These are phyloP conservation scores for Litoditis marina DNA, from an alignment of 2,888 invertebrate genomes.

Conservation along the genomic window DNA sequence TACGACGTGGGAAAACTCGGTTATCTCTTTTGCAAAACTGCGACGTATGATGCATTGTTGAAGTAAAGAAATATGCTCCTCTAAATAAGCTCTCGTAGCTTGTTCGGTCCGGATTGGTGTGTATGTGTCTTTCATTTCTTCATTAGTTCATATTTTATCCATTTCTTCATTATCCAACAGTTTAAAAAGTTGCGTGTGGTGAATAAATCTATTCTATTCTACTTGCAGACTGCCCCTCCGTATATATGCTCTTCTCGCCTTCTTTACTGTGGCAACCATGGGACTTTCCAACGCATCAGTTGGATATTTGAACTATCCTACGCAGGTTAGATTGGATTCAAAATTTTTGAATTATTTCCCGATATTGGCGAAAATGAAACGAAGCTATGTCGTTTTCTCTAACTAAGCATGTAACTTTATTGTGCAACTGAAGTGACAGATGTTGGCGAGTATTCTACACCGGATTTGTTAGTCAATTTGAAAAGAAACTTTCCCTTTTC, in stretches of 20 bases:
- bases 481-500: too few species aligned
- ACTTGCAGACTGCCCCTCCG: conserved; percentile 81
- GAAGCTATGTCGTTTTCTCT: background rate
- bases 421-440: too few species aligned
- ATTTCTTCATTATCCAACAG: background rate
- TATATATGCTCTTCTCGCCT: conserved; percentile 78
- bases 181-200: conserved; percentile 13
- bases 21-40: too few species aligned
- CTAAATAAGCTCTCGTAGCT: background rate
- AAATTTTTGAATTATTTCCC: background rate
- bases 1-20: too few species aligned
- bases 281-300: conserved; percentile 89
- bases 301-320: conserved; percentile 91
- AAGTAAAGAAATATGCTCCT: too few species aligned
- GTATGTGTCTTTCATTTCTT: too few species aligned
- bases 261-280: conserved; percentile 89
- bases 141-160: background rate
- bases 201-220: too few species aligned
- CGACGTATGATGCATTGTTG: too few species aligned
- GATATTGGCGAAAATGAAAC: too few species aligned
- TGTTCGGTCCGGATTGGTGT: background rate
- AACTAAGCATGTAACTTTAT: too few species aligned
- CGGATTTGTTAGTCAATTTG: too few species aligned
- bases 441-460: too few species aligned
- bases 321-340: conserved; percentile 65